Conservation (phyloP, 1,140 invertebrate genomes). For the Leptinotarsa undecemlineata region DNA sequence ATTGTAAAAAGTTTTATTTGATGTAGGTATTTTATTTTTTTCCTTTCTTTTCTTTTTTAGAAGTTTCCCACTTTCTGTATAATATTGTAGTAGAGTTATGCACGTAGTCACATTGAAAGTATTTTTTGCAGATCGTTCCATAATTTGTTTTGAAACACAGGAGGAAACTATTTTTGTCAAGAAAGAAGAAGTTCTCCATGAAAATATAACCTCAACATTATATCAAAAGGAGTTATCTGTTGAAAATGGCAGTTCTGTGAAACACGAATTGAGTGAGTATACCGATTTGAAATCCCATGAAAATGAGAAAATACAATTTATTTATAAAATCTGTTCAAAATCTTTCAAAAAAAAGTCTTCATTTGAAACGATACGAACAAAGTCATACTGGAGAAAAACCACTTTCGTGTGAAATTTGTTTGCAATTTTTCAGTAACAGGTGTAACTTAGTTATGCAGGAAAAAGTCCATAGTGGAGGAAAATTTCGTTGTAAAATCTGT, state of each 20-base stretch:
- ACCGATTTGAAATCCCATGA: background rate
- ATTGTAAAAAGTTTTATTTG: too few species aligned
- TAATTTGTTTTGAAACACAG: too few species aligned
- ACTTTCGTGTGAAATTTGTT: background rate
- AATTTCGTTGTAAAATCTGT: constrained; percentile 1
- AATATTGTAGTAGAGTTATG: too few species aligned
- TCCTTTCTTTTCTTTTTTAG: too few species aligned
- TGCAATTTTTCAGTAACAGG: background rate
- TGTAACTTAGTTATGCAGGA: background rate
- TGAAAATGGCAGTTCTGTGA: background rate
- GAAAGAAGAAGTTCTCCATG: too few species aligned
- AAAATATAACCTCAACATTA: background rate
- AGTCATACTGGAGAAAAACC: constrained; percentile 4
- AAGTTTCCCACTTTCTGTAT: too few species aligned
- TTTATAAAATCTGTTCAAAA: constrained; percentile 9
- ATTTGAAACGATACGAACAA: background rate
- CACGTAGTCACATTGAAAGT: too few species aligned
- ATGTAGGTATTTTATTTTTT: too few species aligned
- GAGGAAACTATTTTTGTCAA: too few species aligned
- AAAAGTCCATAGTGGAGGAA: constrained; percentile 12
- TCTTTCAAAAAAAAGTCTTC: background rate
- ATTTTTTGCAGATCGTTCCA: too few species aligned
- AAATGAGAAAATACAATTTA: background rate
- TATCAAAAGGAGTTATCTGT: background rate
- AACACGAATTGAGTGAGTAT: background rate